These are phyloP conservation scores for Hypercompe scribonia DNA, from an alignment of 2,888 invertebrate species.

Conservation along the genomic window DNA sequence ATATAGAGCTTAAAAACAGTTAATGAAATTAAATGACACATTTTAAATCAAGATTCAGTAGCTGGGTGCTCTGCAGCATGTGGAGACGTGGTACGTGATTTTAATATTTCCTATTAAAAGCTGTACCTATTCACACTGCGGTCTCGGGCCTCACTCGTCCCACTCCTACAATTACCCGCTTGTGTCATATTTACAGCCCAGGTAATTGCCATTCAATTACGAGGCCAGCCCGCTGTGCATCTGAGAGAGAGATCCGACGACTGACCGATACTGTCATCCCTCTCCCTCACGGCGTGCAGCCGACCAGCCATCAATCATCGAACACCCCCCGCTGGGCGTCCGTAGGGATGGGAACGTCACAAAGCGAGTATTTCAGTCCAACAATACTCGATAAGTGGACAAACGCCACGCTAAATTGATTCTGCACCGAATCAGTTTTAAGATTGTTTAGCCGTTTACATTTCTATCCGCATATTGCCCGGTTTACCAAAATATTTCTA, in stretches of 20 bases:
- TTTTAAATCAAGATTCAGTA: constrained; percentile 45
- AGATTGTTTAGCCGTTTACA: constrained; percentile 71
- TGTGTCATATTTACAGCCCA: constrained; percentile 87
- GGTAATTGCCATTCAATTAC: constrained; percentile 88
- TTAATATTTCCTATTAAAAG: constrained; percentile 81
- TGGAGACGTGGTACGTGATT: constrained; percentile 69
- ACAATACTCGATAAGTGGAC: constrained; percentile 85
- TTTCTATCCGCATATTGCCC: constrained; percentile 45
- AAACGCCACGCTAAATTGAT: constrained; percentile 83
- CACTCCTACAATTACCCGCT: constrained; percentile 86
- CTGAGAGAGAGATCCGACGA: constrained; percentile 63
- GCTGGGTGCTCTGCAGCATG: constrained; percentile 34
- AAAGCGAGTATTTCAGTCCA: constrained; percentile 74
- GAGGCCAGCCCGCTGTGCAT: constrained; percentile 75
- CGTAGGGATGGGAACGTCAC: constrained; percentile 83
- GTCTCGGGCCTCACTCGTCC: constrained; percentile 78
- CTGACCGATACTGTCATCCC: constrained; percentile 59
- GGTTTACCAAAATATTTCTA: neutral
- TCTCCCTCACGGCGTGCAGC: constrained; percentile 69
- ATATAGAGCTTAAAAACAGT: constrained; percentile 33
- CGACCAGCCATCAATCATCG: constrained; percentile 84
- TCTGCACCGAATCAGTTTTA: constrained; percentile 71
- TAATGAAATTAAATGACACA: constrained; percentile 37
- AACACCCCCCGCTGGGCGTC: constrained; percentile 81
- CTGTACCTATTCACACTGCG: constrained; percentile 75